A percentile compares a stretch with the other conserved stretches of the same genome.
These are phyloP conservation scores for Progne subis DNA, from an alignment of 2,113 vertebrate species.

Conservation along the genomic window DNA sequence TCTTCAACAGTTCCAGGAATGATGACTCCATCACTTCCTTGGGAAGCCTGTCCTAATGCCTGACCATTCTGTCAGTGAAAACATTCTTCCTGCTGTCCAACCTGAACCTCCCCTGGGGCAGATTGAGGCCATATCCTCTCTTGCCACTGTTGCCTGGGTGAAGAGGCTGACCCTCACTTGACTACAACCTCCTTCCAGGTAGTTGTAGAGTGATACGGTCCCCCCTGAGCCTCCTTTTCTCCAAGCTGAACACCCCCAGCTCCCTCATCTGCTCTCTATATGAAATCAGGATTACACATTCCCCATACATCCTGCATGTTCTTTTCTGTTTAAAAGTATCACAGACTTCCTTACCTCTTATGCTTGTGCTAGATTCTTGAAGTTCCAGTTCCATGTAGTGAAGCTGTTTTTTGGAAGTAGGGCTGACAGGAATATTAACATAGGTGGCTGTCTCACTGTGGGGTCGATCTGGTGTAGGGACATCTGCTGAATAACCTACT, in stretches of 20 bases:
- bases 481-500: conserved; percentile 73
- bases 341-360: conserved; percentile 76
- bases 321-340: background rate
- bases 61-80: background rate
- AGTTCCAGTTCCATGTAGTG: conserved; percentile 86
- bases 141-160: background rate
- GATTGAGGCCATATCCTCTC: background rate
- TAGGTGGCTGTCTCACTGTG: conserved; percentile 76
- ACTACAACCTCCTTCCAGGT: background rate
- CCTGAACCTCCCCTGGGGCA: background rate
- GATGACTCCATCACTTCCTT: background rate
- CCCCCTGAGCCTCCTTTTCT: background rate
- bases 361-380: conserved; percentile 63
- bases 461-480: conserved; percentile 65
- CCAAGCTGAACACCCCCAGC: background rate
- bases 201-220: background rate
- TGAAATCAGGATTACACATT: background rate
- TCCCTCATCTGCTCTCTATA: background rate
- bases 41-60: background rate
- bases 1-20: background rate
- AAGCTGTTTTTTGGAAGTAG: conserved; percentile 78
- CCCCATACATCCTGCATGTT: background rate
- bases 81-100: background rate
- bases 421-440: conserved; percentile 85
- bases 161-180: background rate